phyloP scores from a whole-genome alignment of 2,888 invertebrate genomes.

The Rotaria socialis region DNA sequence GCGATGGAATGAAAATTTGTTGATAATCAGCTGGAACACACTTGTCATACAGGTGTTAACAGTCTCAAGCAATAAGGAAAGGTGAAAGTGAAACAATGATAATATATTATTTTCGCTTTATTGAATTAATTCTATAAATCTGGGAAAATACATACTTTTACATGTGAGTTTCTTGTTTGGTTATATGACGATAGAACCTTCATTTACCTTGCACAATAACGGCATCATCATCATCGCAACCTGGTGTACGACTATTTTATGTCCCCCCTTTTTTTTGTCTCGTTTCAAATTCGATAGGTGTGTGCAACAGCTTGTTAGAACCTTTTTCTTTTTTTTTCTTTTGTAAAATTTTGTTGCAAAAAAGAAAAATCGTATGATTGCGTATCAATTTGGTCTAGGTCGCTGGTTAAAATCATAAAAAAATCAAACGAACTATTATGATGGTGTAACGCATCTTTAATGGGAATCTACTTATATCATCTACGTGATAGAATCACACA shows the following conservation, averaged over 20 bases:
- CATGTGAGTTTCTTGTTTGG: too few species aligned
- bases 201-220: not conserved
- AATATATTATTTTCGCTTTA: not conserved
- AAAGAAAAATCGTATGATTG: not conserved
- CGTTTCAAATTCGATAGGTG: not conserved
- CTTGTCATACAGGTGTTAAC: not conserved
- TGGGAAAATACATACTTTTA: not conserved
- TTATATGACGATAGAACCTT: not conserved
- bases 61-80: not conserved
- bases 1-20: not conserved
- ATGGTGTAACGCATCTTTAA: too few species aligned
- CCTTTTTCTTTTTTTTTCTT: not conserved
- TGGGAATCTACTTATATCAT: not conserved
- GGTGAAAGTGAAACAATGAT: not conserved
- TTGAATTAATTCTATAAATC: not conserved
- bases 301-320: constrained; percentile 34
- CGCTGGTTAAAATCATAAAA: not conserved
- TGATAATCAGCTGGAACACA: not conserved
- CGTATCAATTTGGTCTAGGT: not conserved
- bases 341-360: not conserved
- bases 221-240: constrained; percentile 11
- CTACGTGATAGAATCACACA: not conserved
- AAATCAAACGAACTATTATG: not conserved
- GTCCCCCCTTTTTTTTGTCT: not conserved
- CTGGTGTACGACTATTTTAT: not conserved